Evolutionary conservation across 2,113 vertebrate species (phyloP).

Genomic region (Todiramphus chloris): DNA sequence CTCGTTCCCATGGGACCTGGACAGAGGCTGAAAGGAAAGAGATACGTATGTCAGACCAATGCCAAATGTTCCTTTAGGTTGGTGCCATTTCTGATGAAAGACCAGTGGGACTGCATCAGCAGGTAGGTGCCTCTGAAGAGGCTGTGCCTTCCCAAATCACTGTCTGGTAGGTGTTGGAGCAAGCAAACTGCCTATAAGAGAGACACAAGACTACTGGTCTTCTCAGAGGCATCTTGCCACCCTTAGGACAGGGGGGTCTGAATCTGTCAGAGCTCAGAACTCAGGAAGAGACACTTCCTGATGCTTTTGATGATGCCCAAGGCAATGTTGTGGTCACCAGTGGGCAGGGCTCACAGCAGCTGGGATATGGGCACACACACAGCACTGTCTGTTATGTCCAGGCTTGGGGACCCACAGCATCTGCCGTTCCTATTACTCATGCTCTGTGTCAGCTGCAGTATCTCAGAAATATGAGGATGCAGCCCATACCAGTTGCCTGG

Average conservation of each 20-base stretch:
- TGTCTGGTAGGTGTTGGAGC: background rate
- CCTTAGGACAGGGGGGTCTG: background rate
- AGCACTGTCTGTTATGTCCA: background rate
- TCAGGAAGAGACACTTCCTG: background rate
- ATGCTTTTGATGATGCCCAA: background rate
- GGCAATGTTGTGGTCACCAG: background rate
- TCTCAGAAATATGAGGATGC: background rate
- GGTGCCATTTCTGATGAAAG: background rate
- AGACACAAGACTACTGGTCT: background rate
- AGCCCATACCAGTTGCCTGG: background rate
- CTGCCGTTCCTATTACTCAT: background rate
- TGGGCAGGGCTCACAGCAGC: background rate
- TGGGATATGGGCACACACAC: background rate
- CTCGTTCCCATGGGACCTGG: constrained; percentile 97
- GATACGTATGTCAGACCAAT: background rate
- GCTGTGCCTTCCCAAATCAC: background rate
- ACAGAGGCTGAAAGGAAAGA: constrained; percentile 87
- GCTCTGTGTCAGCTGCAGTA: background rate
- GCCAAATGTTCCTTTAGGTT: background rate
- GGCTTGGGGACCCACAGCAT: background rate
- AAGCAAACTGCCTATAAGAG: background rate
- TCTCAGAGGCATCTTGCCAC: background rate
- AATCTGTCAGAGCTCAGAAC: background rate
- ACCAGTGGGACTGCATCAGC: background rate
- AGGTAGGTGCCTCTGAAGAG: background rate